Evolutionary conservation across 2,888 invertebrate species (phyloP), one percentile per base, ranked within the genome.

Genomic region (Lordiphosa andalusiaca): DNA sequence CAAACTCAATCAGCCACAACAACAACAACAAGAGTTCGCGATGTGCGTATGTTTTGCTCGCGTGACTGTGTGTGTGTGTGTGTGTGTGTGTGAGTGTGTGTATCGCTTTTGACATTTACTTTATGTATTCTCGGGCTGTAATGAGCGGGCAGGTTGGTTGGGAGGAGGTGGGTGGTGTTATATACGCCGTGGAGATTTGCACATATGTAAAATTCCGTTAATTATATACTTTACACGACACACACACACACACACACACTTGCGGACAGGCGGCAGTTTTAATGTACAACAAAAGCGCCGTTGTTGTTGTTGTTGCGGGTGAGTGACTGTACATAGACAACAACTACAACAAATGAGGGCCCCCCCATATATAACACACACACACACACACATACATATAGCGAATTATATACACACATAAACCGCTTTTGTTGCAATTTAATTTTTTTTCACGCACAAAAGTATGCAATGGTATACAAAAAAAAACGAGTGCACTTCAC

Each of bases 101-200:
- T 68, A 61, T 75, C 75, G 80, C 80, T 81, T 80, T 83, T 81
- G 80, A 83, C 80, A 81, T 81, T 81, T 81, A 81, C 80, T 81
- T 83, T 82, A 78, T 78, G 77, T 78, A 82, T 75, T 70, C 66
- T 63, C 56, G 56, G 64, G 68, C 57, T 75, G 78, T 73, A 77
- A 77, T 82, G 78, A 78, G 66, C 39, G 10, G 48, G 61, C 55
- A 55, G 47, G 53, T 46, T 61, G 48, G 50, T 50, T 16, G 35
- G 16, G 16, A 16, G 16, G 2, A 16, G 16, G 16, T 10, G 12
- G 51, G 35, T 46, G 39, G 21, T 10, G 50, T 19, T 23, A 55
- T 33, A 40, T 56, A 37, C 36, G 3, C 56, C 16, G n/a, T 35
- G 64, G 65, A 63, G 81, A 77, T 76, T 56, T 76, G 67, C 74